Evolutionary conservation across 1,140 invertebrate genomes (phyloP), one percentile per base, ranked within the genome.

Genomic region (Rhyzopertha dominica): DNA sequence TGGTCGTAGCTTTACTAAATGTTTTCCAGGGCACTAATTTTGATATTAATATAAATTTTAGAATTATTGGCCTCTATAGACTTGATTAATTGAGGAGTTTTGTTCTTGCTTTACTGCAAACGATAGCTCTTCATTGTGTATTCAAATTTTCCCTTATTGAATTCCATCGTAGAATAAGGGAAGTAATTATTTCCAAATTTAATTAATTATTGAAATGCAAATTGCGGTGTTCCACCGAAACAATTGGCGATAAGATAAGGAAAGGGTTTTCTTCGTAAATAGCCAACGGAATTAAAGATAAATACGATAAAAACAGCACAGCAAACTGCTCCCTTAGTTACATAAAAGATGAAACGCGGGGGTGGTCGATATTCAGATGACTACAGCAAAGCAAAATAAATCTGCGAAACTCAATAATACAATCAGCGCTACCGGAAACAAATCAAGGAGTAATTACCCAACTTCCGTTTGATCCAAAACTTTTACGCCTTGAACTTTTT

Each of bases 401-500:
- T 52, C 50, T 44, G 14, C 22, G 34, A 48, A 50, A 47, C 34
- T 49, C 45, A 52, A 52, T 52, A 52, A 48, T 48, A 46, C 23
- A 52, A 52, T 49, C 50, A 52, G 50, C 35, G 37, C 40, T 48
- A 24, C 40, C 32, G 51, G 34, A 45, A 51, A 51, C 52, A 54
- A 54, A 54, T 54, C 52, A 51, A 39, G 44, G 37, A 54, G 42
- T 54, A 54, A 54, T 54, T 54, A 44, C 43, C 41, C 51, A 54
- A 54, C 22, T 54, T 54, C 37, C 20, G 23, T 26, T 28, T 22
- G 34, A 26, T 20, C 10, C 35, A 23, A 23, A 40, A 40, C 41
- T 47, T 40, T n/a, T 47, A 20, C 36, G 30, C 14, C 14, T 37
- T 34, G 32, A 29, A 42, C 26, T 19, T 31, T 48, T 48, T 48